Base-by-base conservation (phyloP, 2,888 invertebrate species). In the Lycaena phlaeas region DNA sequence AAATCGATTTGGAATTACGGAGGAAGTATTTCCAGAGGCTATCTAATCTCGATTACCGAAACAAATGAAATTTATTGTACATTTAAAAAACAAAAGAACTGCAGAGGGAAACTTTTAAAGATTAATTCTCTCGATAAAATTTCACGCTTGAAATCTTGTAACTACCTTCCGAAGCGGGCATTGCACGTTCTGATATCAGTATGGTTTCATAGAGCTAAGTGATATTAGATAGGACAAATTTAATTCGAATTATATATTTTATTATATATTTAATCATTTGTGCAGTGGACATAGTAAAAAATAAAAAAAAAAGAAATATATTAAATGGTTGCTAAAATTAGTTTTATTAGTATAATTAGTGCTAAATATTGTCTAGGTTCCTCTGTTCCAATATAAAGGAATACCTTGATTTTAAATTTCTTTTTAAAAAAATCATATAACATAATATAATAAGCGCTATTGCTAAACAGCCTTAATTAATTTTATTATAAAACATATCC, bases 111-210 rank as follows among this genome's bases (percentile, higher is more conserved):
- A 77, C 65, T 78, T 73, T 71, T 72, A 54, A 62, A 78, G 82
- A 81, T 82, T 82, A 78, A 82, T 81, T 78, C 72, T 66, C 63
- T 58, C 67, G 82, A 82, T 82, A 79, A 79, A 79, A 82, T 78
- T 81, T 77, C 73, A 73, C 77, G 75, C 68, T 70, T 67, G 66
- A 71, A 67, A 60, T 67, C 57, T 59, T 68, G 59, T 65, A 66
- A 68, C 70, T 71, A 68, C 68, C 66, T 69, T 64, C 50, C 50
- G 59, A 58, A 64, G 49, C 53, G 64, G 66, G 61, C 61, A 58
- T 48, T 50, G 59, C 57, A 56, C 51, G 56, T 59, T 59, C 64
- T 63, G 67, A 67, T 69, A 73, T 67, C 64, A 57, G 57, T 53
- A 50, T 46, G 56, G 52, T 42, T 45, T 30, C 48, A 49, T 52